Base-by-base conservation (phyloP, 2,797 vertebrate species). In the Leptoclinus maculatus region DNA sequence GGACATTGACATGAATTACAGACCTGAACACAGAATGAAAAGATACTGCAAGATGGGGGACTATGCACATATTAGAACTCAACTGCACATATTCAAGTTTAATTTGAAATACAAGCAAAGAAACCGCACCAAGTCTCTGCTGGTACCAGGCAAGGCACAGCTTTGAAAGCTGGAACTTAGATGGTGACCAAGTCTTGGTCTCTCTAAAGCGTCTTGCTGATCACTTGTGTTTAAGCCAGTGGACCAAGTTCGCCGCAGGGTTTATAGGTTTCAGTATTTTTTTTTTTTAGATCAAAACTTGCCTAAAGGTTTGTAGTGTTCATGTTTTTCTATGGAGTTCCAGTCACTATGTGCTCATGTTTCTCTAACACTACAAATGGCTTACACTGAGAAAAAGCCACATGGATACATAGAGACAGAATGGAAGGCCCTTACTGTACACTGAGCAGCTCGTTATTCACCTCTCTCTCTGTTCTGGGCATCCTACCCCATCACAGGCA, bases 401-500 rank as follows among this genome's bases (percentile, higher is more conserved):
- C 63, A 66, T 74, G 67, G 45, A 80, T 41, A 64, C 19, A 68
- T 57, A 69, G 32, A 66, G 73, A 73, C 16, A 5, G 57, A 86
- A 77, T 14, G 6, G 66, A 65, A 70, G 47, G 59, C n/a, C 45
- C 23, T 36, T 36, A 66, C 69, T 66, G 70, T 76, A 76, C 45
- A 59, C 69, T 43, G 43, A 69, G 57, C 56, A 66, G 79, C 47
- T 34, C 72, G 83, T 78, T 85, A 82, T 91, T 88, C 80, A 87
- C n/a, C n/a, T 88, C 66, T 81, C 39, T 81, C 70, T 78, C 63
- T 86, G 78, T 83, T 87, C 73, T 71, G 84, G 43, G 68, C 79
- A 86, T 85, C 79, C 67, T 82, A 66, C 36, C 82, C 74, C 78
- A 81, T 87, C 83, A 88, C 49, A 76, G 75, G 74, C 78, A 78